Conservation (phyloP, 2,888 invertebrate genomes). For the Xanthorhoe spadicearia region DNA sequence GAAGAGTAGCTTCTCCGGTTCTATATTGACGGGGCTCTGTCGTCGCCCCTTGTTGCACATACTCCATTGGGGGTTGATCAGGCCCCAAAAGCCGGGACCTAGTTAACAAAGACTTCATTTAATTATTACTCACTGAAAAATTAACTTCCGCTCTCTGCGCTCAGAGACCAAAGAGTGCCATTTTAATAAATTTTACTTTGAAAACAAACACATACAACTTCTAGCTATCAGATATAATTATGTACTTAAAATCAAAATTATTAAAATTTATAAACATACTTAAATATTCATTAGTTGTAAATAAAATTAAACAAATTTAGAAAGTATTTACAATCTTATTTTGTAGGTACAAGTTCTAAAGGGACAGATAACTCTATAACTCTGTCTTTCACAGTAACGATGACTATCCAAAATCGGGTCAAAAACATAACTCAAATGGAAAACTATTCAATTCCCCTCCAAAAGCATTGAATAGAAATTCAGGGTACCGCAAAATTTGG, state of each 20-base stretch:
- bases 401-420: constrained; percentile 59
- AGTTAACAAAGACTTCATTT: constrained; percentile 53
- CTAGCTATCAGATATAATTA: too few species aligned
- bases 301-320: too few species aligned
- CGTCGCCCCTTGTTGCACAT: constrained; percentile 98
- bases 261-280: too few species aligned
- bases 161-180: too few species aligned
- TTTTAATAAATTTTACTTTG: too few species aligned
- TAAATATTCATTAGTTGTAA: too few species aligned
- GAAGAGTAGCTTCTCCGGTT: constrained; percentile 96
- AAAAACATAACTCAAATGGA: constrained; percentile 62
- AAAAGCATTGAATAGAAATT: constrained; percentile 70
- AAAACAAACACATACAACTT: too few species aligned
- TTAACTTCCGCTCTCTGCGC: too few species aligned
- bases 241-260: too few species aligned
- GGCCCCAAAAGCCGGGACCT: constrained; percentile 99
- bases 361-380: background rate
- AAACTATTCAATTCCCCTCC: constrained; percentile 62
- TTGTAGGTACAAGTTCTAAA: too few species aligned
- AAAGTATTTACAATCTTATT: too few species aligned
- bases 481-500: constrained; percentile 76
- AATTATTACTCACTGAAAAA: too few species aligned
- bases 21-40: constrained; percentile 98
- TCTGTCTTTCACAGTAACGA: constrained; percentile 36
- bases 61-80: constrained; percentile 99